phyloP scores from a whole-genome alignment of 1,140 invertebrate genomes.

The Drosophila bipectinata region DNA sequence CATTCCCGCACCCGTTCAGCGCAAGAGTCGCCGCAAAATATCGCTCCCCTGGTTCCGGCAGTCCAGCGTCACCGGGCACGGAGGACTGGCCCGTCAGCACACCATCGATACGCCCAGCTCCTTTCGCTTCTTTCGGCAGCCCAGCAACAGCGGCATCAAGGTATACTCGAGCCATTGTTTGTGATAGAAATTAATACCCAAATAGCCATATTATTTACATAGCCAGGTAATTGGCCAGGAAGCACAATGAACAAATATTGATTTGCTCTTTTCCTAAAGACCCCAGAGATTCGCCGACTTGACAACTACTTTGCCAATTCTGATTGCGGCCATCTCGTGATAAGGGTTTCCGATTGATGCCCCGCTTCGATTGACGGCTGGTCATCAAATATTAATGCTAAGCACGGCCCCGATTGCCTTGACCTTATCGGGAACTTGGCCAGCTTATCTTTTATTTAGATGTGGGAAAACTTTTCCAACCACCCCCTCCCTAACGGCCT shows the following conservation, averaged over 20 bases:
- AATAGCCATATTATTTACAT: slow-evolving; percentile 1
- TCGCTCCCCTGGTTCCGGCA: slow-evolving; percentile 95
- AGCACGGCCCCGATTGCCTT: slow-evolving; percentile 47
- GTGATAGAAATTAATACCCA: not conserved
- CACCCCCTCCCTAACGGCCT: not conserved
- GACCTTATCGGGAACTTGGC: slow-evolving; percentile 46
- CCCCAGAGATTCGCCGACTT: not conserved
- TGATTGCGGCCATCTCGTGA: slow-evolving; percentile 11
- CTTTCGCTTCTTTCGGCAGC: slow-evolving; percentile 85
- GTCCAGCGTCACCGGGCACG: slow-evolving; percentile 89
- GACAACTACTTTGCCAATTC: not conserved
- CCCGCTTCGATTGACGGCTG: slow-evolving; percentile 30
- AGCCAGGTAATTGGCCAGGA: not conserved
- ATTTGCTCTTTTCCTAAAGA: not conserved
- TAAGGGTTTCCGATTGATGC: slow-evolving; percentile 50
- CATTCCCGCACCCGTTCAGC: slow-evolving; percentile 84
- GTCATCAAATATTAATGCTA: slow-evolving; percentile 58
- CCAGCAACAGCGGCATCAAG: slow-evolving; percentile 84
- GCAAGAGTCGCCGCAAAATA: slow-evolving; percentile 91
- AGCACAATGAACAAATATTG: not conserved
- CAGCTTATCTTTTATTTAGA: slow-evolving; percentile 59
- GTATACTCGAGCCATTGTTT: slow-evolving; percentile 47
- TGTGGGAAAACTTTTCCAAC: slow-evolving; percentile 32
- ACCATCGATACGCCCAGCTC: slow-evolving; percentile 95
- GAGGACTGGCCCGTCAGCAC: slow-evolving; percentile 91